phyloP scores from a whole-genome alignment of 1,140 invertebrate genomes.

The Mizuhopecten yessoensis region DNA sequence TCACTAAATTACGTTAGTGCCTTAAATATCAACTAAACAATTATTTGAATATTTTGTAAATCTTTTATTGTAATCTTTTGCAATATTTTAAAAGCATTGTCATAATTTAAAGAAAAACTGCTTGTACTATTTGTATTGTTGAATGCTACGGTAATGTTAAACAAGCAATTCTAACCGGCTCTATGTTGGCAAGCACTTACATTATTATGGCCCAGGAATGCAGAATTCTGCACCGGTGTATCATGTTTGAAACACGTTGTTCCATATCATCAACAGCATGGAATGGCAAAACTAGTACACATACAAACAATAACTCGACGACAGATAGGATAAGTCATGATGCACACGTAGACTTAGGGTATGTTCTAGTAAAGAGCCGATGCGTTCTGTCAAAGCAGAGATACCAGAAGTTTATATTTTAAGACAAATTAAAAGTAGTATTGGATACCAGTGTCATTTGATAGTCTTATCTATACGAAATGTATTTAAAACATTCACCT shows the following conservation, averaged over 20 bases:
- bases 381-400: not conserved
- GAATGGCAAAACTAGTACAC: not conserved
- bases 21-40: too few relatives aligned
- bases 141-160: too few relatives aligned
- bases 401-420: not conserved
- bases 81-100: too few relatives aligned
- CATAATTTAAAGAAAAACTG: too few relatives aligned
- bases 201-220: not conserved
- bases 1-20: too few relatives aligned
- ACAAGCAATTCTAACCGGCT: too few relatives aligned
- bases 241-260: not conserved
- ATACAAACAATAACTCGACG: not conserved
- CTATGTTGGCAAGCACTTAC: too few relatives aligned
- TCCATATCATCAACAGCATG: not conserved
- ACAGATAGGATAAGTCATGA: not conserved
- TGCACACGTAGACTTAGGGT: not conserved
- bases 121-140: too few relatives aligned
- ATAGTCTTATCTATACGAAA: not conserved
- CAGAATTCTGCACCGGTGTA: not conserved
- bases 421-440: not conserved
- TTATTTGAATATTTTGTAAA: too few relatives aligned
- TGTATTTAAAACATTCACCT: not conserved
- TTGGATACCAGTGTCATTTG: not conserved
- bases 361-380: not conserved
- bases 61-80: too few relatives aligned